These are phyloP conservation scores for Calosoma granatense DNA, from an alignment of 1,140 invertebrate genomes.

Conservation along the genomic window DNA sequence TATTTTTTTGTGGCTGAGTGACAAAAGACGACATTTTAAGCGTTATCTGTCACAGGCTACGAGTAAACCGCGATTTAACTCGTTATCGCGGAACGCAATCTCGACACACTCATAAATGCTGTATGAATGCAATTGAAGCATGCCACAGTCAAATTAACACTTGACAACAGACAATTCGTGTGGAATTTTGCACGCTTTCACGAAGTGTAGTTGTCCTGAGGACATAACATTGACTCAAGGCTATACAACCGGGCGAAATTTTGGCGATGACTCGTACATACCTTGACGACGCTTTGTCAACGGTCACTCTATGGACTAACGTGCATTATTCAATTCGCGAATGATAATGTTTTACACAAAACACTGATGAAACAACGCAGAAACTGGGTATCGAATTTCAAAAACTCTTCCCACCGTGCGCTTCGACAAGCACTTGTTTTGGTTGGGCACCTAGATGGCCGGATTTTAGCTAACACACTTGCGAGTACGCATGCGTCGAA, in stretches of 20 bases:
- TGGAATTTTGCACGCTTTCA: no score
- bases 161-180: background rate
- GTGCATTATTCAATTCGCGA: background rate
- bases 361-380: background rate
- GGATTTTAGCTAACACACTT: constrained; percentile 5
- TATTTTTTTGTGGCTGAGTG: background rate
- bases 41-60: background rate
- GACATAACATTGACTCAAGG: background rate
- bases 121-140: background rate
- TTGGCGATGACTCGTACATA: background rate
- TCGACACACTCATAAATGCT: background rate
- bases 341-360: background rate
- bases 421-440: background rate
- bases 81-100: background rate
- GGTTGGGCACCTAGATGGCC: constrained; percentile 3
- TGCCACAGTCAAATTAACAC: background rate
- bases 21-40: background rate
- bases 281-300: background rate
- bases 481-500: background rate
- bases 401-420: background rate
- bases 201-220: background rate
- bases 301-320: background rate
- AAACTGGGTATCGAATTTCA: constrained; percentile 1
- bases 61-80: background rate
- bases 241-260: background rate